Conservation (phyloP, 2,888 invertebrate genomes). For the Linyphia triangularis region DNA sequence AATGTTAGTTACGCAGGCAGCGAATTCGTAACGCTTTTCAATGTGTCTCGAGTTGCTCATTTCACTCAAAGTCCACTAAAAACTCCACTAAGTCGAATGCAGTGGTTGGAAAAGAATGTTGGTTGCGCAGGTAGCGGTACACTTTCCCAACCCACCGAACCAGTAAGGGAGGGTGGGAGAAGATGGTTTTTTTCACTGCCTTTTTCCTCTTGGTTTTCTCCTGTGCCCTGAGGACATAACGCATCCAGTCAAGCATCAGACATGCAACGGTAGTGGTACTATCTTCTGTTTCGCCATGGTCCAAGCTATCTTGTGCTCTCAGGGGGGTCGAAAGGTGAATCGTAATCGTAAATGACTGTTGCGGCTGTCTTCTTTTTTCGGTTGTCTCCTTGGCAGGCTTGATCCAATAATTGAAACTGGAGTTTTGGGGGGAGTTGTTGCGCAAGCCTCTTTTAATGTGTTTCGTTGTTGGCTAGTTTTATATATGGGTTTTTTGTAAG, state of each 20-base stretch:
- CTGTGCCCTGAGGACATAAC: conserved; percentile 44
- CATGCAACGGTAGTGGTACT: conserved; percentile 18
- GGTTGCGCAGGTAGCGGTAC: conserved; percentile 62
- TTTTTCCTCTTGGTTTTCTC: not conserved
- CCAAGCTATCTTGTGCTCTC: not conserved
- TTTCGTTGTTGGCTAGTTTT: not conserved
- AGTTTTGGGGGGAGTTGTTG: not conserved
- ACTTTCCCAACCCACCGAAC: conserved; percentile 57
- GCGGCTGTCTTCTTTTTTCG: not conserved
- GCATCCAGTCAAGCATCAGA: conserved; percentile 48
- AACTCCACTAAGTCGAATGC: too few relatives aligned
- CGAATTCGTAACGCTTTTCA: too few relatives aligned
- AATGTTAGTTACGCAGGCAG: too few relatives aligned
- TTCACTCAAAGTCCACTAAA: too few relatives aligned
- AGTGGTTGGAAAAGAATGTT: too few relatives aligned
- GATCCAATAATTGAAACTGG: too few relatives aligned
- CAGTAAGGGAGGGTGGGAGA: conserved; percentile 44
- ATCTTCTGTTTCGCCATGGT: not conserved
- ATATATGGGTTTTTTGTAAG: not conserved
- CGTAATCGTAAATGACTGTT: not conserved
- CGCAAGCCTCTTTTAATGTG: too few relatives aligned
- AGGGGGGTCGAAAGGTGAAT: conserved; percentile 5
- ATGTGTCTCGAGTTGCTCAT: too few relatives aligned
- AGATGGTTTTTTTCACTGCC: conserved; percentile 6
- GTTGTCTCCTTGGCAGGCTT: not conserved